phyloP scores from a whole-genome alignment of 2,888 invertebrate genomes.

The Ochlodes sylvanus region DNA sequence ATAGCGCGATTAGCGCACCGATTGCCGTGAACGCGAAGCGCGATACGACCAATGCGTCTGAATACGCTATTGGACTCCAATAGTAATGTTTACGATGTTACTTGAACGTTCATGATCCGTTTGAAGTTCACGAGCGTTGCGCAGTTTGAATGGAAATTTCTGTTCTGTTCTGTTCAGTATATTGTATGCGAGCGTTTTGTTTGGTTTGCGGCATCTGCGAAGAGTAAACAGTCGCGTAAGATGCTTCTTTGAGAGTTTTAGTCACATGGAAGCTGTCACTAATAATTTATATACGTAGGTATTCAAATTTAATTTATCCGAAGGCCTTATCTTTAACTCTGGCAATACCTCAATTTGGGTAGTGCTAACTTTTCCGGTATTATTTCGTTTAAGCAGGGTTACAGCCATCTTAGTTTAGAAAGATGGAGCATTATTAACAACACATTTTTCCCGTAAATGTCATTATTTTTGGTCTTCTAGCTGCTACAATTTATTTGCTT shows the following conservation, averaged over 20 bases:
- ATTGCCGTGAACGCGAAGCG: slow-evolving; percentile 32
- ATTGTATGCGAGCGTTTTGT: neutral
- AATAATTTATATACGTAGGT: too few species aligned
- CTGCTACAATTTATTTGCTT: too few species aligned
- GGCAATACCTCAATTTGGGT: too few species aligned
- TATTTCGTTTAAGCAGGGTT: too few species aligned
- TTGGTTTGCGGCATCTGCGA: neutral
- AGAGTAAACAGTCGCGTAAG: neutral
- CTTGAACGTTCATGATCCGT: slow-evolving; percentile 26
- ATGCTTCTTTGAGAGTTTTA: neutral
- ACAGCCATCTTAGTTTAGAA: too few species aligned
- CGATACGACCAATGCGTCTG: slow-evolving; percentile 29
- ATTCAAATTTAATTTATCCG: too few species aligned
- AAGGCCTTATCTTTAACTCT: too few species aligned
- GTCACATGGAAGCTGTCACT: too few species aligned
- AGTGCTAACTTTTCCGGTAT: too few species aligned
- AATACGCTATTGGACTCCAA: slow-evolving; percentile 26
- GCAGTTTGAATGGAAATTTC: slow-evolving; percentile 11
- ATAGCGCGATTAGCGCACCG: slow-evolving; percentile 33
- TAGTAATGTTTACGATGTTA: slow-evolving; percentile 28
- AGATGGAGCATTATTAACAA: too few species aligned
- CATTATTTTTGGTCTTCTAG: too few species aligned
- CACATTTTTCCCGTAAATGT: too few species aligned
- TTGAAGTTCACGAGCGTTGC: slow-evolving; percentile 18
- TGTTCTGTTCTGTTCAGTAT: neutral